Percentiles rank a stretch among this genome's conserved stretches.
Evolutionary conservation across 1,140 invertebrate species (phyloP).

Genomic region (Paraescarpia echinospica): DNA sequence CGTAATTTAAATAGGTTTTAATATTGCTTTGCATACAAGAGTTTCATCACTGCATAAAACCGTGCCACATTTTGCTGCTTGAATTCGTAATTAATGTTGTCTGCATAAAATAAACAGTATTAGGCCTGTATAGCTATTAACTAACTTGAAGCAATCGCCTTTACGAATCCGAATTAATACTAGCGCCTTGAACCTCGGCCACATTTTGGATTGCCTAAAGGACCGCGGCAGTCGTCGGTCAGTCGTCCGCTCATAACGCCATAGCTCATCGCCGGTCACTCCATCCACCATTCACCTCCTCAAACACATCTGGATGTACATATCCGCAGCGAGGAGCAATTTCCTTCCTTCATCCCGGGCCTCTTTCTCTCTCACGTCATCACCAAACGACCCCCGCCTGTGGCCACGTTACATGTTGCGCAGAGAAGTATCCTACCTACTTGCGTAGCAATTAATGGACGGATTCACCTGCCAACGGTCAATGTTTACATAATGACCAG

Average conservation of each 20-base stretch:
- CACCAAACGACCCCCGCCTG: background rate
- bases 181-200: no score
- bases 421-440: background rate
- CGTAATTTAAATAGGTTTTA: background rate
- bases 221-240: no score
- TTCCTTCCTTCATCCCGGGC: background rate
- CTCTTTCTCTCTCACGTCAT: background rate
- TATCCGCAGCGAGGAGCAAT: background rate
- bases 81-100: background rate
- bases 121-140: background rate
- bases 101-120: background rate
- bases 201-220: no score
- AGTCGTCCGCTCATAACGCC: background rate
- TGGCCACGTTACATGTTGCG: background rate
- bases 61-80: background rate
- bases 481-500: slow-evolving; percentile 6
- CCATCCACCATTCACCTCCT: background rate
- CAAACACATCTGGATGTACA: background rate
- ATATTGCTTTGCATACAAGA: background rate
- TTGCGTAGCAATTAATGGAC: background rate
- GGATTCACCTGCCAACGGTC: background rate
- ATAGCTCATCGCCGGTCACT: background rate
- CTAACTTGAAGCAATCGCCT: background rate
- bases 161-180: background rate
- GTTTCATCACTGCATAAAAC: background rate